A percentile compares a stretch with the other conserved stretches of the same genome.
phyloP scores from a whole-genome alignment of 2,113 vertebrate species.

The Zapornia atra region DNA sequence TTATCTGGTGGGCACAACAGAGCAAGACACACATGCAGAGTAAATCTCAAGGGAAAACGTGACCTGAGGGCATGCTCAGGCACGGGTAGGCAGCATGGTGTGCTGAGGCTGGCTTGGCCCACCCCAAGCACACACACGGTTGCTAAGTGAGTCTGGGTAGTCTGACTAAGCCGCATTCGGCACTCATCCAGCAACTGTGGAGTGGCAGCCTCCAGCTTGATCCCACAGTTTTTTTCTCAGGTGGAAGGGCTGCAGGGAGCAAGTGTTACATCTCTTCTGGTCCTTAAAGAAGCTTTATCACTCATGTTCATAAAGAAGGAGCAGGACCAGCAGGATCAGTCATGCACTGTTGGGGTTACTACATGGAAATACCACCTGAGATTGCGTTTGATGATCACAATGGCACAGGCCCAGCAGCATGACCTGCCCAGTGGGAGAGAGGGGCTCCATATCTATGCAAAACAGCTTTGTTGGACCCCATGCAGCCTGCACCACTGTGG shows the following conservation, averaged over 20 bases:
- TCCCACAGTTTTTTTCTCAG: neutral
- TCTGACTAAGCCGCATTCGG: neutral
- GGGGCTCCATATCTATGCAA: neutral
- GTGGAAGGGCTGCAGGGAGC: neutral
- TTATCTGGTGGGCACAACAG: neutral
- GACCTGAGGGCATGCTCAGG: neutral
- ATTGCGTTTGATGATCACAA: neutral
- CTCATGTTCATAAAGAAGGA: neutral
- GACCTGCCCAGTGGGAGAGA: neutral
- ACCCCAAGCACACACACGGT: neutral
- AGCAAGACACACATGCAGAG: neutral
- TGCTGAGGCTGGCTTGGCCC: neutral
- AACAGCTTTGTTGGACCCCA: neutral
- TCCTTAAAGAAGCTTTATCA: neutral
- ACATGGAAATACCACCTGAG: neutral
- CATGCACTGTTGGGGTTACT: neutral
- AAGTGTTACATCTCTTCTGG: neutral
- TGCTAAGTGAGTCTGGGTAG: neutral
- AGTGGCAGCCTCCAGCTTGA: neutral
- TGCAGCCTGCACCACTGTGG: rapidly evolving
- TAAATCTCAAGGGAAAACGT: neutral
- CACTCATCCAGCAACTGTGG: neutral
- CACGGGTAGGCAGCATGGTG: neutral
- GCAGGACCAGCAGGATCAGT: neutral
- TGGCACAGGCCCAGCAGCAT: neutral